phyloP scores from a whole-genome alignment of 2,113 vertebrate species.

The Crotalus helleri region DNA sequence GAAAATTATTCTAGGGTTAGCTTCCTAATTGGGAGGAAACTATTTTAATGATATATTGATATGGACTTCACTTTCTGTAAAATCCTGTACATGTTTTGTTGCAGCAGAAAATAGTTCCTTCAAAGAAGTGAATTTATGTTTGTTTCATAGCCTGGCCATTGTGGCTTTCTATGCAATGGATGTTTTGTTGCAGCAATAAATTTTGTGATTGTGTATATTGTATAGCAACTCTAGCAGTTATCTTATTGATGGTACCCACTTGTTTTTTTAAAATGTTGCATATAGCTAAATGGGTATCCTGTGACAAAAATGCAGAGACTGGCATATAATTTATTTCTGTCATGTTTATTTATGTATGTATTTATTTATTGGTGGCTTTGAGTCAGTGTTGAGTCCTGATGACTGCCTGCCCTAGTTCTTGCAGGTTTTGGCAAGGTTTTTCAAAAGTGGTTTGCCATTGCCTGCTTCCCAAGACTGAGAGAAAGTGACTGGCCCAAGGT shows the following conservation, averaged over 20 bases:
- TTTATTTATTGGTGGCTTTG: background rate
- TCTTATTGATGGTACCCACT: background rate
- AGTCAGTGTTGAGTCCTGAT: no score
- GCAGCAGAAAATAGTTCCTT: background rate
- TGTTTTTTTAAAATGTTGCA: background rate
- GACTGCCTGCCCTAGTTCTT: no score
- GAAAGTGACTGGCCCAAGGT: no score
- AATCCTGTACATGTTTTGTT: background rate
- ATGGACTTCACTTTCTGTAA: background rate
- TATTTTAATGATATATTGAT: background rate
- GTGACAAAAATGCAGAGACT: background rate
- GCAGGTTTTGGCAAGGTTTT: no score
- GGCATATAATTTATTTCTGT: background rate
- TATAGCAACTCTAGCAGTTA: background rate
- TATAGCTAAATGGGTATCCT: background rate
- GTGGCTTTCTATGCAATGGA: background rate
- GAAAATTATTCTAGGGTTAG: background rate
- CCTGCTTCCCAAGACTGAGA: no score
- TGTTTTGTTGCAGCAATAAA: background rate
- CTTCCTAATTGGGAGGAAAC: background rate
- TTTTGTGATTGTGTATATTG: background rate
- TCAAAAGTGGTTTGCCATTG: no score
- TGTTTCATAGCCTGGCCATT: background rate
- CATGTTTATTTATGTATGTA: background rate
- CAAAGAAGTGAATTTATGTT: background rate